These are phyloP conservation scores for Oreotrochilus melanogaster DNA, from an alignment of 2,113 vertebrate species.

Conservation along the genomic window DNA sequence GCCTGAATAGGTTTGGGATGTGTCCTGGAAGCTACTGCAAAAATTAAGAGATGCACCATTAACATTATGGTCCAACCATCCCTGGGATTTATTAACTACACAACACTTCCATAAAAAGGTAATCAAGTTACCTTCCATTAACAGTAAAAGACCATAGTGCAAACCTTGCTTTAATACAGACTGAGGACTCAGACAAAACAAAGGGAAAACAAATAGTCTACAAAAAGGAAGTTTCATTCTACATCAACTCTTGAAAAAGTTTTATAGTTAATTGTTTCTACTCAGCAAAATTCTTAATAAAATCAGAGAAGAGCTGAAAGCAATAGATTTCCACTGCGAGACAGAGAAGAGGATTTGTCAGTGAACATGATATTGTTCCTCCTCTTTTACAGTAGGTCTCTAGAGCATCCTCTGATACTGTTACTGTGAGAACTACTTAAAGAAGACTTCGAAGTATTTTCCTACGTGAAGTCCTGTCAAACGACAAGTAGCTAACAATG, in stretches of 20 bases:
- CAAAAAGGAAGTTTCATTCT: neutral
- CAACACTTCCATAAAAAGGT: neutral
- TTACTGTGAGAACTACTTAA: too few relatives aligned
- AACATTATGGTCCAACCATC: accelerated
- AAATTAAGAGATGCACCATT: neutral
- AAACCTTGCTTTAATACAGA: neutral
- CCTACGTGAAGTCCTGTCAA: accelerated
- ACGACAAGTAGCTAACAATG: neutral
- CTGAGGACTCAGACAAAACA: neutral
- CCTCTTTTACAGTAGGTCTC: accelerated
- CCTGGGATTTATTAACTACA: neutral
- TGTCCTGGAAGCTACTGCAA: neutral
- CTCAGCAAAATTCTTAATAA: neutral
- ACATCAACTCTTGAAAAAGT: neutral
- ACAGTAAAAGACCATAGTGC: accelerated
- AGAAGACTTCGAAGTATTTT: neutral
- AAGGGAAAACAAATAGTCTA: neutral
- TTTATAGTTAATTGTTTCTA: accelerated
- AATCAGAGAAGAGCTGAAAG: neutral
- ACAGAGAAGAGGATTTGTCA: accelerated
- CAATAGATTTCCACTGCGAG: accelerated
- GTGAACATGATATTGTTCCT: accelerated
- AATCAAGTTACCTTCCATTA: neutral
- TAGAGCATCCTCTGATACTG: too few relatives aligned
- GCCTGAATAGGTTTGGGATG: accelerated